phyloP scores from a whole-genome alignment of 2,888 invertebrate genomes.

The Orchesellides sinensis region DNA sequence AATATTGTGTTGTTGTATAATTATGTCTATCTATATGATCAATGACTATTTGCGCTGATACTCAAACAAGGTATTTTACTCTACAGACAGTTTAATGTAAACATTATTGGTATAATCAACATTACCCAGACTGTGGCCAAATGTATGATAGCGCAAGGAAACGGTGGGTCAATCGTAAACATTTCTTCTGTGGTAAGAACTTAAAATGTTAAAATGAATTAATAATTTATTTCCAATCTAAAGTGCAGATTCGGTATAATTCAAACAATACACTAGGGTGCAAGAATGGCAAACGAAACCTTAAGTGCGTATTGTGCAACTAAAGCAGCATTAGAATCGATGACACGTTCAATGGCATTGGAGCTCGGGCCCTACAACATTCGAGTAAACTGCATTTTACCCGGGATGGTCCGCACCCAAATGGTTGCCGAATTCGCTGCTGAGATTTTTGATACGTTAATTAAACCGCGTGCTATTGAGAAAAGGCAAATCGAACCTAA shows the following conservation, averaged over 20 bases:
- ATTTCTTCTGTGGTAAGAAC: constrained; percentile 13
- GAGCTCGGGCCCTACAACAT: constrained; percentile 34
- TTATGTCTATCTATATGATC: background rate
- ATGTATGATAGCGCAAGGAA: background rate
- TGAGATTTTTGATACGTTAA: too few relatives aligned
- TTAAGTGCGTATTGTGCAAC: too few relatives aligned
- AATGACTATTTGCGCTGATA: background rate
- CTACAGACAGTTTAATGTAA: constrained; percentile 1
- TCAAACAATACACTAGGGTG: constrained; percentile 23
- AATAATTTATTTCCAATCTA: background rate
- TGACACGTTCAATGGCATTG: constrained; percentile 69
- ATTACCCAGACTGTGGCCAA: constrained; percentile 8
- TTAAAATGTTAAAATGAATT: background rate
- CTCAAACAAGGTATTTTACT: background rate
- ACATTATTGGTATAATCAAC: background rate
- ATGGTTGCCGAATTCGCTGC: too few relatives aligned
- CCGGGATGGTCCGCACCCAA: background rate
- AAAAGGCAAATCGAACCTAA: background rate
- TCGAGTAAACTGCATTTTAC: constrained; percentile 31
- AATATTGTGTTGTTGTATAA: background rate
- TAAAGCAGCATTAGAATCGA: constrained; percentile 79
- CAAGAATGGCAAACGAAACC: background rate
- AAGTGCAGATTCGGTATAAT: background rate
- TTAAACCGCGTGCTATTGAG: background rate
- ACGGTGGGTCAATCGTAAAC: constrained; percentile 59